A percentile compares a stretch with the other conserved stretches of the same genome.
Evolutionary conservation across 2,113 vertebrate species (phyloP).

Genomic region (Tamias sibiricus): DNA sequence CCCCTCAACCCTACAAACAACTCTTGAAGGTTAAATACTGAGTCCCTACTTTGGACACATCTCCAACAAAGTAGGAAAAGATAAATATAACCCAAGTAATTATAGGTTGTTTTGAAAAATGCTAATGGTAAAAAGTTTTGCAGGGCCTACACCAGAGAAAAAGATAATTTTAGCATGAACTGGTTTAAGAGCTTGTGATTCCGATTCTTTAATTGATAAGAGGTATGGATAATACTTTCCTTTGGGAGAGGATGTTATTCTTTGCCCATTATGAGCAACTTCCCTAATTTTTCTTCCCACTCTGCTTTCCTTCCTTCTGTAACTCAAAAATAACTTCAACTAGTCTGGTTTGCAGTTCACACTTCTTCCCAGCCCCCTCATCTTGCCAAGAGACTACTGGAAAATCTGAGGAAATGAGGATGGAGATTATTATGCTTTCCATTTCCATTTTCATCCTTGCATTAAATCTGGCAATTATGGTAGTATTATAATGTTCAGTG

Average conservation of each 20-base stretch:
- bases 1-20: not conserved
- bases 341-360: constrained; percentile 3
- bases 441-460: constrained; percentile 18
- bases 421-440: not conserved
- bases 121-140: constrained; percentile 37
- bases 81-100: not conserved
- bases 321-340: constrained; percentile 28
- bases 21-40: constrained; percentile 7
- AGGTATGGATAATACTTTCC: not conserved
- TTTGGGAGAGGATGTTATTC: constrained; percentile 29
- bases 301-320: not conserved
- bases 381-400: not conserved
- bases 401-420: not conserved
- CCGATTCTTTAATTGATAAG: not conserved
- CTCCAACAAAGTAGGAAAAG: not conserved
- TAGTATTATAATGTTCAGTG: not conserved
- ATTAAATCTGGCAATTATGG: not conserved
- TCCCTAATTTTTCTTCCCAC: not conserved
- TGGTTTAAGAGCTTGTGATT: not conserved
- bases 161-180: constrained; percentile 14
- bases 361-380: not conserved
- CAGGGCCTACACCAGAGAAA: not conserved
- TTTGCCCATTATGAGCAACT: constrained; percentile 16
- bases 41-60: not conserved
- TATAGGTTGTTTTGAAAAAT: constrained; percentile 47